Conservation (phyloP, 2,888 invertebrate species). For the Morinoia aosen region DNA sequence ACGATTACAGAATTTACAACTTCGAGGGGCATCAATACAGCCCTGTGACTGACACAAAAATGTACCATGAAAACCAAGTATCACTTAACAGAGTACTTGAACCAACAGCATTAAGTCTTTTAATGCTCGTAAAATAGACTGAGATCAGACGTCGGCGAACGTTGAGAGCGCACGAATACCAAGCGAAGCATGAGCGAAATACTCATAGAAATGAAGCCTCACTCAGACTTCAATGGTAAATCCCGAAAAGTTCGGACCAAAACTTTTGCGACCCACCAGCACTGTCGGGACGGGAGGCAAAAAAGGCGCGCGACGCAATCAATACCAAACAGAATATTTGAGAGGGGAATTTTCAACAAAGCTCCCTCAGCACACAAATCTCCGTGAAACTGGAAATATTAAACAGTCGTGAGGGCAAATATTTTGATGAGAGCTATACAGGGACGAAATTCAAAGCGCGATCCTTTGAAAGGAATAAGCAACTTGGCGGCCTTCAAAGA, state of each 20-base stretch:
- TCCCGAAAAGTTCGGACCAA: background rate
- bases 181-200: background rate
- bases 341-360: constrained; percentile 25
- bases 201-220: background rate
- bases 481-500: background rate
- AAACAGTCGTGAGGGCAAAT: constrained; percentile 13
- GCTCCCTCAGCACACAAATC: background rate
- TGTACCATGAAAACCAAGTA: background rate
- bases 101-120: background rate
- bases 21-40: background rate
- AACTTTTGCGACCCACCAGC: background rate
- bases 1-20: background rate
- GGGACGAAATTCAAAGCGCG: background rate
- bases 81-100: background rate
- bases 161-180: background rate
- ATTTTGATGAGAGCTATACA: background rate
- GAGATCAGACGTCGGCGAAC: background rate
- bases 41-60: background rate
- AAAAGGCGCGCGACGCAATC: constrained; percentile 36
- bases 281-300: background rate
- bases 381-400: background rate
- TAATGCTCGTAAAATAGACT: background rate
- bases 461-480: background rate
- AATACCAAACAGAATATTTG: constrained; percentile 12
- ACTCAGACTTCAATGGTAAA: constrained; percentile 31